Base-by-base conservation (phyloP, 2,113 vertebrate species). In the Cyrtonyx montezumae region DNA sequence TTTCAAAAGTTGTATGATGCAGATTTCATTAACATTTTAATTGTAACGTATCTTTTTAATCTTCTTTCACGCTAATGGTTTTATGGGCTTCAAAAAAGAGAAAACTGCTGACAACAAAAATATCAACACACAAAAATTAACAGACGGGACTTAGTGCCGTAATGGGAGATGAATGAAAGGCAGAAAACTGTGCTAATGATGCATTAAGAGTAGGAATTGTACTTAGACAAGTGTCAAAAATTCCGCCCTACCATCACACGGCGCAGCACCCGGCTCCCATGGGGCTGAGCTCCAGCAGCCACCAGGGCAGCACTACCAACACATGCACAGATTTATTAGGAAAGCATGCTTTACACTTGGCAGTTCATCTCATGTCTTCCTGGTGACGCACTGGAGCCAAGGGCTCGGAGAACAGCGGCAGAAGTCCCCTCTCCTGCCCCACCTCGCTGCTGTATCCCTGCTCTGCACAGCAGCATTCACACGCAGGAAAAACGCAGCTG, bases 1-100 rank as follows among this genome's bases (percentile, higher is more conserved):
- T 69, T 97, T 94, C 97, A 74, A 91, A 96, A 97, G 97, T 97
- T 97, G 96, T 87, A 90, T 68, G 95, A 96, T 93, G 97, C 85
- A n/a, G 79, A 96, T 96, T 96, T 97, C 97, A 98, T 98, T 98
- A 98, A 98, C 97, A 97, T 98, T 98, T 98, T 98, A 98, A 98
- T 98, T 98, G 97, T 97, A 97, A 97, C 92, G 96, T 97, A 98
- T 98, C 97, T 98, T 97, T 97, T 96, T 97, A 98, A 98, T 98
- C 97, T 98, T 83, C 97, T 93, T 94, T 82, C 92, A 94, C 96
- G 86, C 96, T 96, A 97, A 97, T 94, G 94, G 97, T 80, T 98
- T 97, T 97, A 97, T 88, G 91, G 56, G 70, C 89, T 79, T 93
- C 77, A 87, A 95, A 96, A 97, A 65, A 78, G 49, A 12, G 12